Conservation (phyloP, 2,113 vertebrate genomes). For the Galemys pyrenaicus region DNA sequence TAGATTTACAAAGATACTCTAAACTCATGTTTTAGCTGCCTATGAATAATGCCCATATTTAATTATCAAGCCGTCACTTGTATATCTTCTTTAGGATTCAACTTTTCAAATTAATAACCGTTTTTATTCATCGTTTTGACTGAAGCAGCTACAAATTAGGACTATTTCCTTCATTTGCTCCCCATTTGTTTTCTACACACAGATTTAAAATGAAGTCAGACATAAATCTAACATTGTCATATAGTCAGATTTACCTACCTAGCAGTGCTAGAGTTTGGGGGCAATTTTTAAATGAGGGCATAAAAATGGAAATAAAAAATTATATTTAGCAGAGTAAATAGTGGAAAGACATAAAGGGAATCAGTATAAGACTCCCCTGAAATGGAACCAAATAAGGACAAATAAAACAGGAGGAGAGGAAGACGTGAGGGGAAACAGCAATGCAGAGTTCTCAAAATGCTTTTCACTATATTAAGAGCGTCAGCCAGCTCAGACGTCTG, state of each 20-base stretch:
- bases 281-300: not conserved
- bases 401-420: not conserved
- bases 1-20: constrained; percentile 21
- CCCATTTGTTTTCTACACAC: not conserved
- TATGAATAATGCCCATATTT: not conserved
- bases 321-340: not conserved
- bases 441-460: too few species aligned
- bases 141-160: not conserved
- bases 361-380: not conserved
- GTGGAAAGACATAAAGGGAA: not conserved
- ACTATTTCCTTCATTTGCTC: not conserved
- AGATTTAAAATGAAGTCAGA: not conserved
- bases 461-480: not conserved
- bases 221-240: not conserved
- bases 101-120: constrained; percentile 17
- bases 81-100: not conserved
- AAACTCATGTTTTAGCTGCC: not conserved
- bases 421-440: not conserved
- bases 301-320: constrained; percentile 8
- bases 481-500: not conserved
- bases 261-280: not conserved
- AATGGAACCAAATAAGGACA: not conserved
- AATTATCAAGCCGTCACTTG: not conserved
- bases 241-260: not conserved
- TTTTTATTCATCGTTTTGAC: constrained; percentile 31